phyloP scores from a whole-genome alignment of 2,797 vertebrate species.

The Sebastes cheni region DNA sequence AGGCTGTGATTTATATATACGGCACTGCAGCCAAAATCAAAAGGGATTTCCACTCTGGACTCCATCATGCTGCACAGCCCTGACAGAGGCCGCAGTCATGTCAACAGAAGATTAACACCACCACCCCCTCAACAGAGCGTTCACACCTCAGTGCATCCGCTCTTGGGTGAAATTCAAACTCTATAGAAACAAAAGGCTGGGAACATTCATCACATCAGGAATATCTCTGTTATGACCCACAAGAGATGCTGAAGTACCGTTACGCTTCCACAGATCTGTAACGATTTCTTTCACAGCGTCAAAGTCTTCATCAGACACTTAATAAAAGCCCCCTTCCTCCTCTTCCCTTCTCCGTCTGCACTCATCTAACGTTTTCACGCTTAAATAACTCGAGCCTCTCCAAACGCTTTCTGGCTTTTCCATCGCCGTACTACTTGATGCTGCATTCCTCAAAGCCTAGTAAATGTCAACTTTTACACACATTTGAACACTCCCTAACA shows the following conservation, averaged over 20 bases:
- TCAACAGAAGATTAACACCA: slow-evolving; percentile 53
- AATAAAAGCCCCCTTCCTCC: slow-evolving; percentile 22
- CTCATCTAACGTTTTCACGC: slow-evolving; percentile 37
- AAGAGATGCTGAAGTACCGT: slow-evolving; percentile 12
- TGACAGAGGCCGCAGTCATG: slow-evolving; percentile 14
- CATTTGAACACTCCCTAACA: slow-evolving; percentile 69
- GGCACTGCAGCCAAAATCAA: background rate
- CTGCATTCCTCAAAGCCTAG: slow-evolving; percentile 69
- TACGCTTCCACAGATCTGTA: background rate
- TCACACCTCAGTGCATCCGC: background rate
- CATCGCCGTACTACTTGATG: slow-evolving; percentile 47
- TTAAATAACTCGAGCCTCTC: slow-evolving; percentile 30
- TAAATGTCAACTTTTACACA: slow-evolving; percentile 70
- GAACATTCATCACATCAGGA: slow-evolving; percentile 26
- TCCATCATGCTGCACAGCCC: background rate
- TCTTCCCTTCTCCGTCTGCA: background rate
- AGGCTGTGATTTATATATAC: slow-evolving; percentile 14
- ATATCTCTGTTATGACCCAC: slow-evolving; percentile 25
- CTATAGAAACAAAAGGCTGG: background rate
- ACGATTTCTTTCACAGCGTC: slow-evolving; percentile 6
- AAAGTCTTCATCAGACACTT: slow-evolving; percentile 44
- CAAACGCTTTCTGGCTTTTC: slow-evolving; percentile 50
- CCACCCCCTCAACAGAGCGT: background rate
- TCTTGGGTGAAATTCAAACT: slow-evolving; percentile 16
- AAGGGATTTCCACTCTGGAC: slow-evolving; percentile 15